Base-by-base conservation (phyloP, 2,888 invertebrate species). In the Eristalis pertinax region DNA sequence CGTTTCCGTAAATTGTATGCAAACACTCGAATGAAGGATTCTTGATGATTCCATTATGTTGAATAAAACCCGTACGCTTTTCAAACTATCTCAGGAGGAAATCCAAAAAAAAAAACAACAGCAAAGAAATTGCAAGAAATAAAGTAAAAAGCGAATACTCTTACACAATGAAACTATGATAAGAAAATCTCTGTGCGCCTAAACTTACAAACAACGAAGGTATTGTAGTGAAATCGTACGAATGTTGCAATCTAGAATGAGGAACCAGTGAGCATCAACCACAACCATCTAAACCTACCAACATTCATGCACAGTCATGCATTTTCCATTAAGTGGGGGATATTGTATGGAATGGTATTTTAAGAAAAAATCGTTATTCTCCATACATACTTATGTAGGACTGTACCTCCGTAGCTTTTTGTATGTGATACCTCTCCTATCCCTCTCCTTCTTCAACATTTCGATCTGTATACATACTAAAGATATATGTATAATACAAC, bases 281-380 rank as follows among this genome's bases (percentile, higher is more conserved):
- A 38, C 50, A 35, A 32, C 29, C 13, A 13, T 69, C 50, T 41
- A 43, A 75, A 76, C 38, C 65, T 70, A 76, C 62, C 24, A 35
- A 24, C 81, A 74, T 62, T 74, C 26, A 63, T 75, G 74, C 81
- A 70, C 41, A 75, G 81, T 76, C 82, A 82, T 82, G 82, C 76
- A 82, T 82, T 76, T 72, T 60, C 82, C 76, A 76, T 82, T 76
- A 82, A 72, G 70, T 63, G 82, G 35, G 63, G 58, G 63, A 68
- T 74, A 68, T 70, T 74, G 62, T 74, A 80, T 62, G 35, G 13
- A 43, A 65, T 22, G 29, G 62, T 58, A 56, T 65, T 72, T 58
- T 32, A 65, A 60, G 60, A 29, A 50, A 80, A 74, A 80, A 50
- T 80, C 56, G 79, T 74, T 74, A 56, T 68, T 69, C 41, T 29